These are phyloP conservation scores for Sapayoa aenigma DNA, from an alignment of 2,113 vertebrate species.

Conservation along the genomic window DNA sequence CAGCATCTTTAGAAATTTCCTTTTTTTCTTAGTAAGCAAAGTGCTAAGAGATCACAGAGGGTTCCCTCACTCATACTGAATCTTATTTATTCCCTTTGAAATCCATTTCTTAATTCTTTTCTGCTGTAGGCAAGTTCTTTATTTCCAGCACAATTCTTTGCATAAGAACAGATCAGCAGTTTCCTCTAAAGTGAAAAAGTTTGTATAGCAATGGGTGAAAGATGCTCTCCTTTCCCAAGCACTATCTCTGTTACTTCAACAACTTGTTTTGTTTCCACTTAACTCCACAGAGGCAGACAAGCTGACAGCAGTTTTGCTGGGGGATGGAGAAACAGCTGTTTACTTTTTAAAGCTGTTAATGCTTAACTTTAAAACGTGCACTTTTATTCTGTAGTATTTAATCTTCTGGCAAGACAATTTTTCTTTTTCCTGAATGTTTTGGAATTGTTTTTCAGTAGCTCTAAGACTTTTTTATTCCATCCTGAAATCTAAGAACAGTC, in stretches of 20 bases:
- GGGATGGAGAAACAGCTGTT: not conserved
- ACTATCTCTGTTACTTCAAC: not conserved
- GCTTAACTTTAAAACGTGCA: not conserved
- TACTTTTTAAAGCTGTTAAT: not conserved
- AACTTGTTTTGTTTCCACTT: not conserved
- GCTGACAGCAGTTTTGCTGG: not conserved
- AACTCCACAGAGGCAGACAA: not conserved
- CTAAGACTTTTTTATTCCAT: not conserved
- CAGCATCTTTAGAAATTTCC: constrained; percentile 9
- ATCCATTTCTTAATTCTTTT: constrained; percentile 35
- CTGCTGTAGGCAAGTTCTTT: constrained; percentile 50
- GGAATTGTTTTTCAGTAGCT: not conserved
- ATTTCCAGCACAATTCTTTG: constrained; percentile 34
- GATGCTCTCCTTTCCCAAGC: not conserved
- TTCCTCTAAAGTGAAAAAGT: constrained; percentile 20
- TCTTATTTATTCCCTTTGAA: constrained; percentile 60
- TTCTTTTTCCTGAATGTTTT: not conserved
- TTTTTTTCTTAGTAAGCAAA: constrained; percentile 12
- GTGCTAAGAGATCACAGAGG: not conserved
- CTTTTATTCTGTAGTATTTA: not conserved
- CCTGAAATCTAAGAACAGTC: not conserved
- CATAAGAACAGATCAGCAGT: constrained; percentile 44
- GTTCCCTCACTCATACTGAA: not conserved
- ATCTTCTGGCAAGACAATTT: not conserved
- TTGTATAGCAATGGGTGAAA: not conserved